Base-by-base conservation (phyloP, 2,797 vertebrate species). In the Telmatherina bonti region DNA sequence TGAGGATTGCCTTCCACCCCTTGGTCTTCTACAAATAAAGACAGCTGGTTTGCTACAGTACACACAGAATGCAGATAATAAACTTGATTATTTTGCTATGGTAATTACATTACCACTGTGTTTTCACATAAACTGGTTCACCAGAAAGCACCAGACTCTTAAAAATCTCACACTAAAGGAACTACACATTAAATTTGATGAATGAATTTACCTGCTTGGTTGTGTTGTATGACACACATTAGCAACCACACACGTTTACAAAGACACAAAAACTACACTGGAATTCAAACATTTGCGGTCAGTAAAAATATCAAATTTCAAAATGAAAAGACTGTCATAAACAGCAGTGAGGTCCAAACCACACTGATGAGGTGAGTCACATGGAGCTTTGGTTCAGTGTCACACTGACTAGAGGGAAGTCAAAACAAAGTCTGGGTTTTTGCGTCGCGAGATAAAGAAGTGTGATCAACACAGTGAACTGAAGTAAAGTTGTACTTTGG, bases 391-490 rank as follows among this genome's bases (percentile, higher is more conserved):
- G 62, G 72, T 33, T 85, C 59, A 76, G 8, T 29, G 65, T 62
- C 18, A 0, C 15, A 13, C 38, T 43, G 47, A 38, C 70, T 74
- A 70, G 26, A 62, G 26, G 67, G 60, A 80, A 85, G 72, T 85
- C 31, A n/a, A 0, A 27, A 67, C 41, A 51, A 69, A 63, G 33
- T 63, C 7, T n/a, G 12, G 65, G 16, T 27, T 33, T 60, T 64
- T 22, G 41, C 16, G 38, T 49, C n/a, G 53, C 33, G 18, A 77
- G 27, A 72, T 54, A 65, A 70, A 67, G 72, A 85, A 80, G 72
- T 60, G 59, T 67, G 76, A 71, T 24, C 0, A 4, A 51, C 60
- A 53, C 26, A 1, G 26, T 11, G 36, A 65, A 41, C 52, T 26
- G 52, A 29, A 18, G 15, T 35, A 20, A n/a, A 16, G 13, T 7